phyloP scores from a whole-genome alignment of 1,140 invertebrate species.

The Trichoplusia ni region DNA sequence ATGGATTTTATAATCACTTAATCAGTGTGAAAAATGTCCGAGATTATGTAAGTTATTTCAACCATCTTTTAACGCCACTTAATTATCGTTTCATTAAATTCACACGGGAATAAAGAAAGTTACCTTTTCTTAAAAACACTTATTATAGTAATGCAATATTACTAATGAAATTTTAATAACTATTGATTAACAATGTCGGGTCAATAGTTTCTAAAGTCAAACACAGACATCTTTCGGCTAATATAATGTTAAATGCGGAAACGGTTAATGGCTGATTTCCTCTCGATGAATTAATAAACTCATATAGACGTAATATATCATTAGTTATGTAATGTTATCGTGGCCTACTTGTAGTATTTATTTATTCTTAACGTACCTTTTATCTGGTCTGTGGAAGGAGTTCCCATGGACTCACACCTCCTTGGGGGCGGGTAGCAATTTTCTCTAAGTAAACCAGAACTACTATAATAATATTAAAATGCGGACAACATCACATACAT shows the following conservation, averaged over 20 bases:
- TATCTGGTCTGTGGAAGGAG: no score
- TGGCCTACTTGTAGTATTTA: not conserved
- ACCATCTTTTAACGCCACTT: no score
- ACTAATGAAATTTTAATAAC: slow-evolving; percentile 14
- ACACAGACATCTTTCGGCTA: slow-evolving; percentile 14
- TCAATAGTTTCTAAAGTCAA: slow-evolving; percentile 13
- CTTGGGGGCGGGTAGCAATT: no score
- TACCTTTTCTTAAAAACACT: not conserved
- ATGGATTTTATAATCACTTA: no score
- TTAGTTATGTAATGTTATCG: slow-evolving; percentile 13
- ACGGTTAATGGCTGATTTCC: slow-evolving; percentile 16
- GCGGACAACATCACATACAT: no score
- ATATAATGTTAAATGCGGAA: slow-evolving; percentile 20
- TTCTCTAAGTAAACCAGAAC: no score
- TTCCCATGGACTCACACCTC: no score
- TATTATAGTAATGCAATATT: no score
- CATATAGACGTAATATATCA: slow-evolving; percentile 6
- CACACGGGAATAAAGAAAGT: slow-evolving; percentile 16
- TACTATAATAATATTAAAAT: no score
- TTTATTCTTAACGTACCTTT: slow-evolving; percentile 8
- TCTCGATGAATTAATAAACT: slow-evolving; percentile 4
- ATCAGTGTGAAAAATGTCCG: no score
- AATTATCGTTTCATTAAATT: no score
- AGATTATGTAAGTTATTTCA: no score
- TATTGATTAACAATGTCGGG: slow-evolving; percentile 2